phyloP scores from a whole-genome alignment of 1,140 invertebrate species.

The Littorina saxatilis region DNA sequence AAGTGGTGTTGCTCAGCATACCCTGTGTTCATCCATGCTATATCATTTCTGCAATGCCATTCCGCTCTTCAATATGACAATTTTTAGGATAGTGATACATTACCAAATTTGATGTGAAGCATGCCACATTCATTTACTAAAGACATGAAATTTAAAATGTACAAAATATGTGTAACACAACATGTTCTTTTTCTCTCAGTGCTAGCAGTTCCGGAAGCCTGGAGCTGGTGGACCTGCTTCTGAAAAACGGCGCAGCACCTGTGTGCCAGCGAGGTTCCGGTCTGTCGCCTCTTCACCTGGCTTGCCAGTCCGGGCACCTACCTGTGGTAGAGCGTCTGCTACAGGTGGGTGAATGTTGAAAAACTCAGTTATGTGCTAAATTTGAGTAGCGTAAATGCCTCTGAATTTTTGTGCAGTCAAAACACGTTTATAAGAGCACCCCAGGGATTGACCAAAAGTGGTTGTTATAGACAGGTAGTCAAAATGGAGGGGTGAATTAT shows the following conservation, averaged over 20 bases:
- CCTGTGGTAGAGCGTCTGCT: slow-evolving; percentile 89
- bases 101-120: too few species aligned
- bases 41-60: too few species aligned
- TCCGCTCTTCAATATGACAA: too few species aligned
- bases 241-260: slow-evolving; percentile 87
- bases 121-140: too few species aligned
- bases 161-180: slow-evolving; percentile 7
- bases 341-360: slow-evolving; percentile 77
- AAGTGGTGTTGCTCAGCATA: too few species aligned
- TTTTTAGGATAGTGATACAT: too few species aligned
- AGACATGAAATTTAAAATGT: neutral
- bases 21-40: too few species aligned
- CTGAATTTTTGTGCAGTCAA: neutral
- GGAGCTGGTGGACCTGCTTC: slow-evolving; percentile 86
- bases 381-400: neutral
- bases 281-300: slow-evolving; percentile 94
- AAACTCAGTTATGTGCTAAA: neutral
- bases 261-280: slow-evolving; percentile 90
- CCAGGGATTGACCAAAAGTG: too few species aligned
- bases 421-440: too few species aligned
- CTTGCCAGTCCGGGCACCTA: slow-evolving; percentile 80
- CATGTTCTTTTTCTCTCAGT: slow-evolving; percentile 57
- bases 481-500: too few species aligned
- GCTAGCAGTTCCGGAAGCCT: slow-evolving; percentile 75
- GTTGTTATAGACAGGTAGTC: too few species aligned